Base-by-base conservation (phyloP, 2,888 invertebrate genomes). In the Alsophila aescularia region DNA sequence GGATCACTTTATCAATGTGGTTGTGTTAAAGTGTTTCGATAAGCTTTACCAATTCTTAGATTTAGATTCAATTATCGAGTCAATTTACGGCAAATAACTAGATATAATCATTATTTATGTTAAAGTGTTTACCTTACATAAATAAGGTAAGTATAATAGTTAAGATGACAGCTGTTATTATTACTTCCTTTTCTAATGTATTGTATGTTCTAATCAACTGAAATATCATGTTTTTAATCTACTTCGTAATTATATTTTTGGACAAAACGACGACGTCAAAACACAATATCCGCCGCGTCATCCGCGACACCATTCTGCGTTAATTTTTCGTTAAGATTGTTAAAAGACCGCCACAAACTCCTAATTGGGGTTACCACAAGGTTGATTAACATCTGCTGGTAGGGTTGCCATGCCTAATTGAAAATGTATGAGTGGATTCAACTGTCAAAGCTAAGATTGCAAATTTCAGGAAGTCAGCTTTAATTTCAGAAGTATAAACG, bases 321-420 rank as follows among this genome's bases (percentile, higher is more conserved):
- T 83, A 85, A 87, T 85, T 86, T 84, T 85, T 83, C 72, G 82
- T 79, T 77, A 75, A 77, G 78, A 80, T 82, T 77, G 85, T 84
- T 87, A 82, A 77, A 76, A 77, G 79, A 73, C 78, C 79, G 75
- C 79, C 74, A 77, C 80, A 82, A 85, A 83, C 77, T 76, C 76
- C 75, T 75, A 85, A 87, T 85, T 87, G 83, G 79, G 81, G 84
- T 81, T 82, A 79, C 71, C 73, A 71, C 72, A 76, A 82, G 81
- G 83, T 83, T 77, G 76, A 77, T 79, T 73, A 72, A 71, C 74
- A 73, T 75, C 59, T 69, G 69, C 64, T 60, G 52, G 64, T 67
- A 79, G 78, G 70, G 75, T 58, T 77, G 77, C 27, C 68, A 66
- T 58, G 41, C 9, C 16, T 51, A 54, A 60, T 60, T 60, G 48